Evolutionary conservation across 2,113 vertebrate genomes (phyloP), one percentile per base, ranked within the genome.

Genomic region (Pitta sordida): DNA sequence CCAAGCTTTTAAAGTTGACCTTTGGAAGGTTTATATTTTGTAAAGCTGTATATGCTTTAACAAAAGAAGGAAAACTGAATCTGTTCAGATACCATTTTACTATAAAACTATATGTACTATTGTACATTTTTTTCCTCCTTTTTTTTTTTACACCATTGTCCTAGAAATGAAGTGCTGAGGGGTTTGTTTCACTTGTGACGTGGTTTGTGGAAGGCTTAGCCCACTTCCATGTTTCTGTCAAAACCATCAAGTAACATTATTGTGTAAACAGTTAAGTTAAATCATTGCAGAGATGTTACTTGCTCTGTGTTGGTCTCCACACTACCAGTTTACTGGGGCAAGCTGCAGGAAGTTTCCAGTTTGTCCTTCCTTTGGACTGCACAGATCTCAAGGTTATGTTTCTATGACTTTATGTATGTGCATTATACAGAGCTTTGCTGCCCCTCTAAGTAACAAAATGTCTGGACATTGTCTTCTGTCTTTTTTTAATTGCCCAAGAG

Each of bases 41-140:
- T 94, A 95, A 97, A 96, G 92, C 86, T 97, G 27, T 92, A 77
- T 90, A 94, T 91, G 96, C 91, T 97, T 97, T 97, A 83, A 83
- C 78, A 88, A 95, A 95, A 92, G 82, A 90, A 93, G 60, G 60
- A 94, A 82, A 91, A 91, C 69, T 85, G 81, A 96, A 88, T 89
- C 80, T 94, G 77, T 94, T 95, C 86, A 94, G 88, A 81, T 94
- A 82, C 80, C 30, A 43, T 0, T 92, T 77, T 95, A 90, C 78
- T 95, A 93, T 68, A 82, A 86, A 96, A 96, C 63, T 82, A 80
- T 96, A 94, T 91, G 94, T 97, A 95, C 95, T 96, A 82, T 95
- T 92, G 92, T 96, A 95, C 94, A 96, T 97, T 74, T 76, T 64
- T 84, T 26, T 1, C 1, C 24, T n/a, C 41, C 39, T 37, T 43